These are phyloP conservation scores for Scaptodrosophila latifasciaeformis DNA, from an alignment of 2,888 invertebrate species.

Conservation along the genomic window DNA sequence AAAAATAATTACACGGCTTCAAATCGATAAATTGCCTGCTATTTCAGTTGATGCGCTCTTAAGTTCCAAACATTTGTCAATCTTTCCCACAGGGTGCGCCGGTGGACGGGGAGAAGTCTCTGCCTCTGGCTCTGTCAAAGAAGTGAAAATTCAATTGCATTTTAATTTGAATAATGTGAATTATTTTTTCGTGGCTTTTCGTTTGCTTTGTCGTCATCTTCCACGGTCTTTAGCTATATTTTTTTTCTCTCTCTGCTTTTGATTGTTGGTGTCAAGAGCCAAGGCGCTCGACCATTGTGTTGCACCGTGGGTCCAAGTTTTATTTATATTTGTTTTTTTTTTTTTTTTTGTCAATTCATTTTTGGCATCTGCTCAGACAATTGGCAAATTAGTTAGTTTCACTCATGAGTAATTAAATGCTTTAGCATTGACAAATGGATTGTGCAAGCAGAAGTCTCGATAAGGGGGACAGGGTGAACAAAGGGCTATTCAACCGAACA, in stretches of 20 bases:
- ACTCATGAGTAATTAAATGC: too few relatives aligned
- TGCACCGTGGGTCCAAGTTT: slow-evolving; percentile 39
- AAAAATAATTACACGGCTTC: too few relatives aligned
- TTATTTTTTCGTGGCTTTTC: slow-evolving; percentile 27
- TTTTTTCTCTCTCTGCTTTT: slow-evolving; percentile 24
- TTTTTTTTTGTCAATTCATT: slow-evolving; percentile 16
- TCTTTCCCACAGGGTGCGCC: not conserved
- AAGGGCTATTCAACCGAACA: too few relatives aligned
- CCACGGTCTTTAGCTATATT: slow-evolving; percentile 7
- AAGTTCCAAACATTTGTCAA: slow-evolving; percentile 19
- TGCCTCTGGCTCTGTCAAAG: slow-evolving; percentile 25
- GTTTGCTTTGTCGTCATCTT: slow-evolving; percentile 6
- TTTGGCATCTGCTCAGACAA: not conserved
- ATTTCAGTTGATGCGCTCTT: slow-evolving; percentile 30
- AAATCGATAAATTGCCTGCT: not conserved
- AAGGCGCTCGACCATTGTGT: slow-evolving; percentile 22
- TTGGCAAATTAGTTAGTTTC: not conserved
- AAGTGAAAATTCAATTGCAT: slow-evolving; percentile 66
- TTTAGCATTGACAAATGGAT: too few relatives aligned
- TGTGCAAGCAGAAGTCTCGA: too few relatives aligned
- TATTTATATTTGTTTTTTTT: not conserved
- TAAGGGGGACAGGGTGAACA: too few relatives aligned
- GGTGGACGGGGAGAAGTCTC: not conserved
- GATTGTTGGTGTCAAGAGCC: slow-evolving; percentile 59
- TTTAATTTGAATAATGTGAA: slow-evolving; percentile 64